A percentile compares a stretch with the other conserved stretches of the same genome.
These are phyloP conservation scores for Scomber scombrus DNA, from an alignment of 2,113 vertebrate genomes.

Conservation along the genomic window DNA sequence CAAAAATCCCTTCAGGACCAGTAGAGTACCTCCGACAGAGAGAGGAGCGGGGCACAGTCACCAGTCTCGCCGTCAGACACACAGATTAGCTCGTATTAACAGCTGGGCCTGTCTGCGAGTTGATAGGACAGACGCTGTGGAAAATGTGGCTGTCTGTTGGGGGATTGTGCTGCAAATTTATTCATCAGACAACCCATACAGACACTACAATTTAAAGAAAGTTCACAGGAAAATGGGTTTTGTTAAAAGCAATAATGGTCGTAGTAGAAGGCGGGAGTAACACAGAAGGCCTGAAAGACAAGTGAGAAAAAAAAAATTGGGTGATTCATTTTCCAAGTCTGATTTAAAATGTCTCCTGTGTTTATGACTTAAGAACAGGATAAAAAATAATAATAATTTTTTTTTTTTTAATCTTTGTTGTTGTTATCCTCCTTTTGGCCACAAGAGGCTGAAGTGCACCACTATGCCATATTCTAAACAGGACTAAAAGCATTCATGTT, in stretches of 20 bases:
- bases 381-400: too few species aligned
- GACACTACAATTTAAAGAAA: too few species aligned
- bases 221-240: slow-evolving; percentile 11
- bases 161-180: slow-evolving; percentile 47
- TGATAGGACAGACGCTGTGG: slow-evolving; percentile 42
- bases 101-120: slow-evolving; percentile 52
- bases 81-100: slow-evolving; percentile 72
- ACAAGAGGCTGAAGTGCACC: too few species aligned
- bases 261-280: neutral
- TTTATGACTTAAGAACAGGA: too few species aligned
- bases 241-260: neutral
- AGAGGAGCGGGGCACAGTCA: slow-evolving; percentile 36
- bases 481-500: too few species aligned
- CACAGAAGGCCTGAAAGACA: too few species aligned
- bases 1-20: slow-evolving; percentile 58
- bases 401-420: too few species aligned
- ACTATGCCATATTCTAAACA: too few species aligned
- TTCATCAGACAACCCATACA: slow-evolving; percentile 17
- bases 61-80: slow-evolving; percentile 51
- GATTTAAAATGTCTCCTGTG: too few species aligned
- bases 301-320: too few species aligned
- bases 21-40: slow-evolving; percentile 52
- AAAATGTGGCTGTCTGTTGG: slow-evolving; percentile 27
- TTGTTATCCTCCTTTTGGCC: too few species aligned
- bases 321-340: too few species aligned